Conservation (phyloP, 2,888 invertebrate species). For the Marronus borbonicus region DNA sequence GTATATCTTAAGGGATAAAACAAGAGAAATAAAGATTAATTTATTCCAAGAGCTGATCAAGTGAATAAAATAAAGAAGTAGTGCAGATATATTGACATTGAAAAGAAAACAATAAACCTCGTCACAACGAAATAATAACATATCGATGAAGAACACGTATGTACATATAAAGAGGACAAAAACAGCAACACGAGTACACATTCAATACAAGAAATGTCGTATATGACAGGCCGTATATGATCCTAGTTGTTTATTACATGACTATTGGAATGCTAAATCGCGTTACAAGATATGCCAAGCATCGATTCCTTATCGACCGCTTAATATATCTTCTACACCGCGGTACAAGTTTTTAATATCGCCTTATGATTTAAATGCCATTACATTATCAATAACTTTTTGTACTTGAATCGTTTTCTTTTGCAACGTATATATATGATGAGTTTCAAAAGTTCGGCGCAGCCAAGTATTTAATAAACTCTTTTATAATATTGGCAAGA, state of each 20-base stretch:
- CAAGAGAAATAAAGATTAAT: too few species aligned
- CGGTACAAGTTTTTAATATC: slow-evolving; percentile 50
- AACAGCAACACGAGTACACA: slow-evolving; percentile 39
- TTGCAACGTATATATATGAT: not conserved
- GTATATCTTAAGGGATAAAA: too few species aligned
- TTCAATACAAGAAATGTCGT: slow-evolving; percentile 55
- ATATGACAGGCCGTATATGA: slow-evolving; percentile 64
- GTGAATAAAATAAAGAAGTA: too few species aligned
- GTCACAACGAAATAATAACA: slow-evolving; percentile 36
- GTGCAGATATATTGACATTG: not conserved
- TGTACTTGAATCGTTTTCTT: slow-evolving; percentile 1
- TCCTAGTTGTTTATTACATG: slow-evolving; percentile 55
- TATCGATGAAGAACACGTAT: slow-evolving; percentile 26
- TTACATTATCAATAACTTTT: slow-evolving; percentile 45
- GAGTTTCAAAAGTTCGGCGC: not conserved
- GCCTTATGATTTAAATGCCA: slow-evolving; percentile 50
- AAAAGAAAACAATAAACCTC: slow-evolving; percentile 5
- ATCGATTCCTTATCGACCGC: slow-evolving; percentile 66
- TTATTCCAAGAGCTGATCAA: too few species aligned
- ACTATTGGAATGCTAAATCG: slow-evolving; percentile 56
- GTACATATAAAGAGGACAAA: slow-evolving; percentile 35
- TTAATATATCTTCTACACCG: slow-evolving; percentile 51
- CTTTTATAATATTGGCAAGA: too few species aligned
- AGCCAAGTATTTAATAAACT: not conserved
- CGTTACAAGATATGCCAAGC: slow-evolving; percentile 66